Evolutionary conservation across 2,797 vertebrate species (phyloP), one percentile per base, ranked within the genome.

Genomic region (Anabacerthia variegaticeps): DNA sequence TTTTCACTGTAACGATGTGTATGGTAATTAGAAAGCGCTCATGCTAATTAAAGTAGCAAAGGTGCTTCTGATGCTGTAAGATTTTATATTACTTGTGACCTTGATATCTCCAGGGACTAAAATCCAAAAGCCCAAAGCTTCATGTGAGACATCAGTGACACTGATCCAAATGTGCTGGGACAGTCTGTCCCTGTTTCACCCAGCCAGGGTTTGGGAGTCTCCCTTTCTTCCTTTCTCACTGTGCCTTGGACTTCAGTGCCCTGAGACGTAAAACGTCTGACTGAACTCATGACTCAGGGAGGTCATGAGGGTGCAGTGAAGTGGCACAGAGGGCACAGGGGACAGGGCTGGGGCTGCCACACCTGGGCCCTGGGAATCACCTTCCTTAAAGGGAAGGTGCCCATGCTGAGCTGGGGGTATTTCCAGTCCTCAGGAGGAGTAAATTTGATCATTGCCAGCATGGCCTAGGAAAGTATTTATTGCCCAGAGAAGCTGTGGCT

Each of bases 401-500:
- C 2, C 0, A 0, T 17, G 24, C 14, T 19, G 65, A 85, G 62
- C 44, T 65, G 3, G 27, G 30, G 43, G 26, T n/a, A 14, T 39
- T 49, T 21, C 36, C 74, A 51, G 65, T 6, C 58, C 68, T 66
- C 30, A 16, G 9, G 0, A 28, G 49, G 16, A 56, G 17, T 8
- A 10, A 34, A 51, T 21, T 24, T 28, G 44, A 28, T n/a, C 41
- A 37, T 44, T 8, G 28, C 44, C 58, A 62, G 7, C 63, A 17
- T 5, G 13, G 13, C 24, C 1, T 32, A 12, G 41, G 14, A n/a
- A 55, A 56, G 21, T 37, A 37, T 9, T 11, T 22, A 44, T 4
- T 71, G 65, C 36, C 21, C 44, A 46, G 44, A 46, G 44, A 46
- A 46, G 44, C 44, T 46, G 21, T 46, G 44, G 44, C 21, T 46